These are phyloP conservation scores for Lateolabrax maculatus DNA, from an alignment of 2,797 vertebrate species.

Conservation along the genomic window DNA sequence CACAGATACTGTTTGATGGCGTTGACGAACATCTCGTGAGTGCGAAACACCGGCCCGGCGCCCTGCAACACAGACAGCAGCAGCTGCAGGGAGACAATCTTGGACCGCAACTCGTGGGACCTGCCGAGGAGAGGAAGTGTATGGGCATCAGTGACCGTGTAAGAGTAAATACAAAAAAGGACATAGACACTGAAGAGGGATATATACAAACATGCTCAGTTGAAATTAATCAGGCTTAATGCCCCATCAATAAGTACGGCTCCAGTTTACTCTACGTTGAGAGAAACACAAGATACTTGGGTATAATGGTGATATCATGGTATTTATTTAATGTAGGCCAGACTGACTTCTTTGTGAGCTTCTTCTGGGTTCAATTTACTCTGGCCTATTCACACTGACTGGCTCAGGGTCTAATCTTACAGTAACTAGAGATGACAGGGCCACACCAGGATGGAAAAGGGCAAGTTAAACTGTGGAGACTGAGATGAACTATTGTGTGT, in stretches of 20 bases:
- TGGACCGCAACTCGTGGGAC: slow-evolving; percentile 96
- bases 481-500: neutral
- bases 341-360: slow-evolving; percentile 30
- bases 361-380: slow-evolving; percentile 62
- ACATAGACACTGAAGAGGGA: neutral
- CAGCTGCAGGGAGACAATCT: slow-evolving; percentile 96
- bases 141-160: neutral
- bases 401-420: slow-evolving; percentile 60
- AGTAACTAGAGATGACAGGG: slow-evolving; percentile 68
- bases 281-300: neutral
- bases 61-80: slow-evolving; percentile 95
- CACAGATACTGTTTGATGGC: slow-evolving; percentile 99
- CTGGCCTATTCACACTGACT: slow-evolving; percentile 38
- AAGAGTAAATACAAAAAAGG: neutral
- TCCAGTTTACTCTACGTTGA: neutral
- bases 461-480: slow-evolving; percentile 37
- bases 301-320: neutral
- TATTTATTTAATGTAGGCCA: slow-evolving; percentile 36
- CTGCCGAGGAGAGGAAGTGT: slow-evolving; percentile 74
- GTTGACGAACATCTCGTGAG: slow-evolving; percentile 98
- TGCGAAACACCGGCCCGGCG: slow-evolving; percentile 94
- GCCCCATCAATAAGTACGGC: neutral
- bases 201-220: neutral
- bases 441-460: slow-evolving; percentile 52
- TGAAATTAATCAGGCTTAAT: neutral